Percentiles rank a stretch among this genome's conserved stretches.
phyloP scores from a whole-genome alignment of 2,113 vertebrate species.

The Phyllopteryx taeniolatus region DNA sequence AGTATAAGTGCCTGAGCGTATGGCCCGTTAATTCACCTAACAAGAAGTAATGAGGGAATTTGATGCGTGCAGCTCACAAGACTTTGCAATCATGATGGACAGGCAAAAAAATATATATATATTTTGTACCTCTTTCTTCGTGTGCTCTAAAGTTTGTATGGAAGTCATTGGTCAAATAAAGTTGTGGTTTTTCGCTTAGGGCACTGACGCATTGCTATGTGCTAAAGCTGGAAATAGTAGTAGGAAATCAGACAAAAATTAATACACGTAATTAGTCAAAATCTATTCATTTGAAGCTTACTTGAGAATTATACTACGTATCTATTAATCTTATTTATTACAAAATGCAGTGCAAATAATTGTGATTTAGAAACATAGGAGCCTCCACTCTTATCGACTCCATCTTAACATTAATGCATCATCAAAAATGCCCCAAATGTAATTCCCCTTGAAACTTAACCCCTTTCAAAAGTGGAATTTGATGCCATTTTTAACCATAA shows the following conservation, averaged over 20 bases:
- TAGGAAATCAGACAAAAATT: neutral
- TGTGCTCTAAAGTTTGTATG: neutral
- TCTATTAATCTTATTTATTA: too few species aligned
- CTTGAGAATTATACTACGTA: too few species aligned
- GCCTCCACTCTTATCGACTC: too few species aligned
- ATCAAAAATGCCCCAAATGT: too few species aligned
- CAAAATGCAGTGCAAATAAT: too few species aligned
- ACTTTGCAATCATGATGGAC: constrained; percentile 1
- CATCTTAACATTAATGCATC: too few species aligned
- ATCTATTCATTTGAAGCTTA: too few species aligned
- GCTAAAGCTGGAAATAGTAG: neutral
- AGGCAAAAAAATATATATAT: neutral
- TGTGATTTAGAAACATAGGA: too few species aligned
- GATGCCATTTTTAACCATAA: too few species aligned
- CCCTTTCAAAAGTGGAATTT: too few species aligned
- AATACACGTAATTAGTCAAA: neutral
- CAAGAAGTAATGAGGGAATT: constrained; percentile 9
- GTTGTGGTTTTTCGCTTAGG: neutral
- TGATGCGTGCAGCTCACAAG: neutral
- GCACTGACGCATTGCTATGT: neutral
- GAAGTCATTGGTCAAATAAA: neutral
- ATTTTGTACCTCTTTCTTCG: too few species aligned
- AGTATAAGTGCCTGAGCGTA: constrained; percentile 13
- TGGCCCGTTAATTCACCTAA: constrained; percentile 10
- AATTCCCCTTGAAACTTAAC: too few species aligned